Conservation (phyloP, 2,797 vertebrate species). For the Myioborus melanocephalus region DNA sequence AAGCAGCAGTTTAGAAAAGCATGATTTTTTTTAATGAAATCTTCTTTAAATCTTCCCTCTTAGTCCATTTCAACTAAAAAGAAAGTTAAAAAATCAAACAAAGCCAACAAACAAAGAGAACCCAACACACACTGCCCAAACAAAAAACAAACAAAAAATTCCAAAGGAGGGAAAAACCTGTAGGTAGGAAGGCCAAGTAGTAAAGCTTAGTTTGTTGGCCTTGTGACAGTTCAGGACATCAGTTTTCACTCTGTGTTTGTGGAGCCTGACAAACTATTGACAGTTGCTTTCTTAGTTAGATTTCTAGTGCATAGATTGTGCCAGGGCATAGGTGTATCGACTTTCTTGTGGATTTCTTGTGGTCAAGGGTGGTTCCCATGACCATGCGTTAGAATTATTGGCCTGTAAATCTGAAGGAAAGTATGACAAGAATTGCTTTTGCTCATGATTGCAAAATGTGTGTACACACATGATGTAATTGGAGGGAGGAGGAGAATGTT, state of each 20-base stretch:
- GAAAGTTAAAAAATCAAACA: not conserved
- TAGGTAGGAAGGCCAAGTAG: not conserved
- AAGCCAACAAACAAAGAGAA: not conserved
- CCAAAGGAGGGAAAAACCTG: too few species aligned
- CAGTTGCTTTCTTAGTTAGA: not conserved
- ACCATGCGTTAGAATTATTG: not conserved
- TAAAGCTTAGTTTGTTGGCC: not conserved
- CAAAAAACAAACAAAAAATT: not conserved
- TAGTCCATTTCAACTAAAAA: not conserved
- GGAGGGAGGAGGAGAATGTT: not conserved
- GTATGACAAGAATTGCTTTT: constrained; percentile 17
- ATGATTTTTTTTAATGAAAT: not conserved
- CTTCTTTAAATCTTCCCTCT: not conserved
- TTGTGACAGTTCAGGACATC: not conserved
- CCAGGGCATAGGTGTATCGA: fast-evolving
- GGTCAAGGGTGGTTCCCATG: not conserved
- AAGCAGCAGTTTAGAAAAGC: not conserved
- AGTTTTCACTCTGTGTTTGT: not conserved
- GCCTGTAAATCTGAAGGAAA: not conserved
- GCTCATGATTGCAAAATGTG: not conserved
- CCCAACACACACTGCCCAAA: not conserved
- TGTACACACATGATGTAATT: not conserved
- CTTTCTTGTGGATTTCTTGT: not conserved
- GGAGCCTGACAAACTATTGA: not conserved
- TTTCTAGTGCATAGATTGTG: not conserved